Evolutionary conservation across 1,140 invertebrate genomes (phyloP).

Genomic region (Zeugodacus cucurbitae): DNA sequence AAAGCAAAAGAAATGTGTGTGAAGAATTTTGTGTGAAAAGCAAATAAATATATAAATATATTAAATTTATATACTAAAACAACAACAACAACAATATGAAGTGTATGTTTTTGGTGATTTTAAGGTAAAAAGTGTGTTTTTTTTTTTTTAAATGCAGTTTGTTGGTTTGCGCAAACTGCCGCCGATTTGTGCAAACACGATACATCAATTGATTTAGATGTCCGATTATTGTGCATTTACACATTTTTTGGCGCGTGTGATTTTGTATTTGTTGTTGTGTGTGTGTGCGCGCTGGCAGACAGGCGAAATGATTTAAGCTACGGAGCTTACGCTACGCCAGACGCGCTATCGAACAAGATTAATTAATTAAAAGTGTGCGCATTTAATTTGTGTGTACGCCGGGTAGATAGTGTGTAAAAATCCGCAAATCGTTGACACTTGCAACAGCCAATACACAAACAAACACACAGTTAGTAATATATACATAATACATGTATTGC

Average conservation of each 20-base stretch:
- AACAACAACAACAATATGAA: neutral
- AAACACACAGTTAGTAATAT: neutral
- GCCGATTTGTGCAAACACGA: neutral
- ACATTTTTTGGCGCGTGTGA: constrained; percentile 11
- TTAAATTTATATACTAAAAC: neutral
- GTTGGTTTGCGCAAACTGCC: neutral
- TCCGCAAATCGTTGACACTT: constrained; percentile 22
- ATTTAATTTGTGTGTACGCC: constrained; percentile 2
- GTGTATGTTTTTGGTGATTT: neutral
- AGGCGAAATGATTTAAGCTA: neutral
- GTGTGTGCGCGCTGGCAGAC: neutral
- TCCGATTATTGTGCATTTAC: neutral
- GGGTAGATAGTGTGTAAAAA: neutral
- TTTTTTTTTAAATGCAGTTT: neutral
- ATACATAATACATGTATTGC: neutral
- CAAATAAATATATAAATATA: neutral
- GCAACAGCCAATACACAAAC: neutral
- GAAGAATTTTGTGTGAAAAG: neutral
- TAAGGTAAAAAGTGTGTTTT: neutral
- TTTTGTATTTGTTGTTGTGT: neutral
- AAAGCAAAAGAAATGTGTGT: neutral
- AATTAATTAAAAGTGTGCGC: constrained; percentile 36
- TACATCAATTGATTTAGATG: neutral
- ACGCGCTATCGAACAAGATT: constrained; percentile 32
- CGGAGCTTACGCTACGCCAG: neutral